Evolutionary conservation across 2,797 vertebrate genomes (phyloP).

Genomic region (Amblyraja radiata): DNA sequence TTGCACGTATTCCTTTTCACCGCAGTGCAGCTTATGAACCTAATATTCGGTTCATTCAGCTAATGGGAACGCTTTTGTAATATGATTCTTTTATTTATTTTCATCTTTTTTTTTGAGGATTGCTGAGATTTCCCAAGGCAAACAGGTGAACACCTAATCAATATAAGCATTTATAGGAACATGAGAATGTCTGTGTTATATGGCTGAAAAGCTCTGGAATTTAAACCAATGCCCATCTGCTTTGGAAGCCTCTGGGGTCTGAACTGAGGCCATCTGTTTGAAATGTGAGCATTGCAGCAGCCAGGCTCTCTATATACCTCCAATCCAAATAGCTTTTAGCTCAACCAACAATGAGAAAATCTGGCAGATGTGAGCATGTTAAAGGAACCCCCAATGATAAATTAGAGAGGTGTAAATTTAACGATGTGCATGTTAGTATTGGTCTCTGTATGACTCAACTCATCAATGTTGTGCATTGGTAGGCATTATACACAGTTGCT

Average conservation of each 20-base stretch:
- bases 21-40: neutral
- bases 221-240: slow-evolving; percentile 20
- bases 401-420: slow-evolving; percentile 11
- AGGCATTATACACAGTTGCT: neutral
- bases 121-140: neutral
- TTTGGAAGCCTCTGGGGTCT: neutral
- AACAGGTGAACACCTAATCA: neutral
- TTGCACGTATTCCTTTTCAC: neutral
- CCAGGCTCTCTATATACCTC: neutral
- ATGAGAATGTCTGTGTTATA: neutral
- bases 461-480: neutral
- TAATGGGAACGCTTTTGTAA: neutral
- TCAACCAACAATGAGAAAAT: slow-evolving; percentile 8
- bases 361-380: slow-evolving; percentile 5
- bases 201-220: slow-evolving; percentile 21
- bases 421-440: neutral
- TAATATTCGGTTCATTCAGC: neutral
- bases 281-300: neutral
- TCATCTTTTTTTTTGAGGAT: neutral
- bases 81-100: neutral
- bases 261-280: slow-evolving; percentile 24
- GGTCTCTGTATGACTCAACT: neutral
- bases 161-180: neutral
- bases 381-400: slow-evolving; percentile 15
- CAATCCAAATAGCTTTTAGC: neutral